Evolutionary conservation across 2,888 invertebrate species (phyloP), one percentile per base, ranked within the genome.

Genomic region (Parnassius mnemosyne): DNA sequence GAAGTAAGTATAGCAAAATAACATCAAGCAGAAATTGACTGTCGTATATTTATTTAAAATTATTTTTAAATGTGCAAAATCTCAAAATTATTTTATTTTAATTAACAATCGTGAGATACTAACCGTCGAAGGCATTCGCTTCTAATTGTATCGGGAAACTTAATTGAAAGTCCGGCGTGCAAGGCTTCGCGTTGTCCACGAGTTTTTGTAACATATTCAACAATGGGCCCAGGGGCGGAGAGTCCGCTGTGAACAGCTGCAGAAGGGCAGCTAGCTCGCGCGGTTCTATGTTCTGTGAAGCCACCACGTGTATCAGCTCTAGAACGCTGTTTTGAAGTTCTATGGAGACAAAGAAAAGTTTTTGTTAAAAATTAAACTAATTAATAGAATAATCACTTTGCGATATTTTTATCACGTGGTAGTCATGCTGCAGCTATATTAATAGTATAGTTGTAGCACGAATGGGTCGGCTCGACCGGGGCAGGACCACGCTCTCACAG

Each of bases 311-410:
- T 59, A 95, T 90, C 56, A 95, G 88, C 77, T 95, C 94, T 51
- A 95, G 79, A 58, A 94, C 89, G 55, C 94, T 93, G 70, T 93
- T 91, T 69, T 95, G 95, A 13, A 95, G 81, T 64, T 95, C 95
- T 94, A 11, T 43, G 46, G 34, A 3, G 12, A 10, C 46, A 52
- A 54, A 9, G 53, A 47, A 13, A 13, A 16, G n/a, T 34, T 9
- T 44, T 43, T 43, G 12, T 57, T 42, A 20, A 50, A 43, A 50
- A 9, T 43, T 11, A 43, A 43, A 20, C 20, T 20, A 20, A 20
- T 20, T 20, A 20, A 20, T 20, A 2, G 20, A 20, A 20, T 20
- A 1, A 20, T 20, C 3, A 20, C 20, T 20, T 20, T 20, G 2
- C 20, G n/a, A n/a, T n/a, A n/a, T n/a, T n/a, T n/a, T n/a, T n/a